Evolutionary conservation across 1,140 invertebrate genomes (phyloP), one percentile per base, ranked within the genome.

Genomic region (Cydia amplana): DNA sequence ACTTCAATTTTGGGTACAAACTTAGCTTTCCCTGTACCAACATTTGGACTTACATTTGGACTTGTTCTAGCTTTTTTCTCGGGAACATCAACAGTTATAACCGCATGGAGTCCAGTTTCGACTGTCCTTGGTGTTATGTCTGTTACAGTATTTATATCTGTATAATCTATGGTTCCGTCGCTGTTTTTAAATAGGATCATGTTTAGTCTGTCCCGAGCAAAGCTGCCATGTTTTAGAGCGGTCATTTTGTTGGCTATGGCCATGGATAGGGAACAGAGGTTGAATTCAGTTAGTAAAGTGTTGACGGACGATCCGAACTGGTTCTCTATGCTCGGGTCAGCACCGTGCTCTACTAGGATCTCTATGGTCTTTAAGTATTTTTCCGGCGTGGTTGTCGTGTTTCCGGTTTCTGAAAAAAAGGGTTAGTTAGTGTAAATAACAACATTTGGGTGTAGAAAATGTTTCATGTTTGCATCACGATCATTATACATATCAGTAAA

Each of bases 201-300:
- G 0, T 72, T 18, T 3, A 67, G 65, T 20, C 76, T 51, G 16
- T 81, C 75, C 0, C 64, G 76, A 14, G 79, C 75, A 10, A 79
- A 75, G 2, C 28, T n/a, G 0, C 65, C 65, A 32, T 77, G 84
- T 12, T 83, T 85, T 0, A 78, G 16, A 0, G 78, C 73, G 1
- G 83, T 80, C 1, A 90, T 10, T 73, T 85, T 87, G 49, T 87
- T 89, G 1, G 84, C 86, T 28, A 92, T 80, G 0, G 89, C 25
- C 74, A 84, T 77, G 0, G 87, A 86, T 7, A 91, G 23, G 0
- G 84, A 79, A 1, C 51, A 32, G 0, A 81, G 80, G 49, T 82
- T 83, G 63, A 79, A 83, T n/a, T 92, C 90, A 1, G 81, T 76
- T 0, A 90, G 74, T 0, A 92, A 70, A 0, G 73, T 72, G 18